Evolutionary conservation across 2,113 vertebrate genomes (phyloP).

Genomic region (Gadus chalcogrammus): DNA sequence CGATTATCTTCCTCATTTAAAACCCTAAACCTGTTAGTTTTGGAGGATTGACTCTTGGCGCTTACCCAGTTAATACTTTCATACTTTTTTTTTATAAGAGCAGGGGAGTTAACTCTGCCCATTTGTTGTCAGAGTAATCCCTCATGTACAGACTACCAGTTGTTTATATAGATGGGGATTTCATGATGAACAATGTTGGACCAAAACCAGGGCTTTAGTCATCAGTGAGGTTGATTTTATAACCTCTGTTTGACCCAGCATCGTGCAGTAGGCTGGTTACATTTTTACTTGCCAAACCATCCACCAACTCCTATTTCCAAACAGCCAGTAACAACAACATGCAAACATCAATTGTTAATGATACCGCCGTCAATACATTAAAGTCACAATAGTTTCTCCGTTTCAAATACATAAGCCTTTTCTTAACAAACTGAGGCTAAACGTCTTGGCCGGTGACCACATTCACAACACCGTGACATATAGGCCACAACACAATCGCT

Average conservation of each 20-base stretch:
- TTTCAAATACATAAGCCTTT: not conserved
- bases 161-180: not conserved
- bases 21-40: conserved; percentile 72
- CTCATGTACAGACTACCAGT: conserved; percentile 23
- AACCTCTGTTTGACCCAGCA: not conserved
- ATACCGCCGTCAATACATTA: too few species aligned
- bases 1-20: conserved; percentile 71
- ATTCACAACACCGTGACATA: too few species aligned
- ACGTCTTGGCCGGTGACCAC: too few species aligned
- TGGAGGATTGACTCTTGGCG: conserved; percentile 68
- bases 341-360: too few species aligned
- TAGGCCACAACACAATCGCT: not conserved
- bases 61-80: conserved; percentile 60
- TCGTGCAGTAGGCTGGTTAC: not conserved
- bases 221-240: conserved; percentile 1
- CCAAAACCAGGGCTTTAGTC: not conserved
- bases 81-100: not conserved
- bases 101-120: conserved; percentile 43
- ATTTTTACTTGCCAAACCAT: not conserved
- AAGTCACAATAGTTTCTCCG: not conserved
- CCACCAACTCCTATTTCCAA: too few species aligned
- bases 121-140: conserved; percentile 38
- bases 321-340: too few species aligned
- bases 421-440: too few species aligned
- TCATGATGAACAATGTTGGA: not conserved